Percentiles rank a stretch among this genome's conserved stretches.
These are phyloP conservation scores for Helostoma temminkii DNA, from an alignment of 2,797 vertebrate species.

Conservation along the genomic window DNA sequence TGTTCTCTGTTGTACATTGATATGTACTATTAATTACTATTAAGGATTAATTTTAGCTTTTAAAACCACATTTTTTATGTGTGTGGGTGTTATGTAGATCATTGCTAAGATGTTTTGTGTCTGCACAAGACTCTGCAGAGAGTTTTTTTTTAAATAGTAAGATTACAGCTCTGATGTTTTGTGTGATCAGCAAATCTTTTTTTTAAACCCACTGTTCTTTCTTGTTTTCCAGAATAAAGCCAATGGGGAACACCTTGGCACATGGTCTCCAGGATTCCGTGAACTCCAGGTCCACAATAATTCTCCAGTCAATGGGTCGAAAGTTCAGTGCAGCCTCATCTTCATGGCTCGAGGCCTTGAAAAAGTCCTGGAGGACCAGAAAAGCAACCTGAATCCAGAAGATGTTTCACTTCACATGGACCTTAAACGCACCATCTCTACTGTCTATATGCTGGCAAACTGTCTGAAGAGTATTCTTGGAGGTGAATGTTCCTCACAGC, in stretches of 20 bases:
- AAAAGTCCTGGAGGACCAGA: constrained; percentile 62
- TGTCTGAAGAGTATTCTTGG: constrained; percentile 12
- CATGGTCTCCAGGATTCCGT: constrained; percentile 65
- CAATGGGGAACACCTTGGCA: constrained; percentile 63
- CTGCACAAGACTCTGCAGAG: not conserved
- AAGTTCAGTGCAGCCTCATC: constrained; percentile 63
- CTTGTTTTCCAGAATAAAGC: constrained; percentile 53
- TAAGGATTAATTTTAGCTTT: no score
- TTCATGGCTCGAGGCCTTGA: constrained; percentile 65
- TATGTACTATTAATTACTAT: no score
- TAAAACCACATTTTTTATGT: no score
- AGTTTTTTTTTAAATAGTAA: not conserved
- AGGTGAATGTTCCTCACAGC: constrained; percentile 29
- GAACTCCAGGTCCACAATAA: constrained; percentile 32
- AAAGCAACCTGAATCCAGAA: constrained; percentile 54
- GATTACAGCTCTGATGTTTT: not conserved
- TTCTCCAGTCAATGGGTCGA: not conserved
- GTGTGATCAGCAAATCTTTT: not conserved
- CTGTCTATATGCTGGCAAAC: fast-evolving
- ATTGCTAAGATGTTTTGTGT: no score
- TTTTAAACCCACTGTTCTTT: not conserved
- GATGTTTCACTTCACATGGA: constrained; percentile 10
- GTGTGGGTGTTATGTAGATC: no score
- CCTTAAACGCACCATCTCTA: not conserved
- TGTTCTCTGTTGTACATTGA: no score